Percentiles rank a stretch among this genome's conserved stretches.
Conservation (phyloP, 2,113 vertebrate genomes). For the Apus apus region DNA sequence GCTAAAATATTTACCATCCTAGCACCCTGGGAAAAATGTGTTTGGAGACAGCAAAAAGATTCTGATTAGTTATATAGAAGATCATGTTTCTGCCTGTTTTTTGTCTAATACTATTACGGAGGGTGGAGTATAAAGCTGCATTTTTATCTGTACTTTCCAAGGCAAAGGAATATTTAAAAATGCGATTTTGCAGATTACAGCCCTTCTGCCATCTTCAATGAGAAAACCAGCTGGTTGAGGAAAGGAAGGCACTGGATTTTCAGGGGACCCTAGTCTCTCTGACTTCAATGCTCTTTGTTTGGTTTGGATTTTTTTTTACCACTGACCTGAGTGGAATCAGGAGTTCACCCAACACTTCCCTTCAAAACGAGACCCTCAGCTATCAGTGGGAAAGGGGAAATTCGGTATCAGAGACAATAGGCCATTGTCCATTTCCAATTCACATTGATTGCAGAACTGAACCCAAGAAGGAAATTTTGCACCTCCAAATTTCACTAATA, state of each 20-base stretch:
- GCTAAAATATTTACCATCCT: slow-evolving; percentile 67
- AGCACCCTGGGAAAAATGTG: slow-evolving; percentile 63
- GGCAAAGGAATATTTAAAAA: neutral
- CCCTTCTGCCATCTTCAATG: neutral
- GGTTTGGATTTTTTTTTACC: neutral
- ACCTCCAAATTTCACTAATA: neutral
- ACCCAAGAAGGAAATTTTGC: neutral
- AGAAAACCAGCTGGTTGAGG: neutral
- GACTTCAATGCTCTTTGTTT: neutral
- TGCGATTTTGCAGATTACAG: neutral
- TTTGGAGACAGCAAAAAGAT: slow-evolving; percentile 46
- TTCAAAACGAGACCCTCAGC: neutral
- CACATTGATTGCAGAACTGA: neutral
- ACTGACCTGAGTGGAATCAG: neutral
- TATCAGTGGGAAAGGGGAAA: neutral
- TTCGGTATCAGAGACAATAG: neutral
- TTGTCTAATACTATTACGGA: neutral
- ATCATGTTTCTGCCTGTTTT: slow-evolving; percentile 35
- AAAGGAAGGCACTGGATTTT: neutral
- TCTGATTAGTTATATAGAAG: slow-evolving; percentile 39
- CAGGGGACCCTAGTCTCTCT: neutral
- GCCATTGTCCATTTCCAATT: neutral
- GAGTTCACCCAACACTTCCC: neutral
- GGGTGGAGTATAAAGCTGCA: neutral
- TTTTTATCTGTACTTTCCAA: slow-evolving; percentile 25